Base-by-base conservation (phyloP, 2,797 vertebrate genomes). In the Sebastes steindachneri region DNA sequence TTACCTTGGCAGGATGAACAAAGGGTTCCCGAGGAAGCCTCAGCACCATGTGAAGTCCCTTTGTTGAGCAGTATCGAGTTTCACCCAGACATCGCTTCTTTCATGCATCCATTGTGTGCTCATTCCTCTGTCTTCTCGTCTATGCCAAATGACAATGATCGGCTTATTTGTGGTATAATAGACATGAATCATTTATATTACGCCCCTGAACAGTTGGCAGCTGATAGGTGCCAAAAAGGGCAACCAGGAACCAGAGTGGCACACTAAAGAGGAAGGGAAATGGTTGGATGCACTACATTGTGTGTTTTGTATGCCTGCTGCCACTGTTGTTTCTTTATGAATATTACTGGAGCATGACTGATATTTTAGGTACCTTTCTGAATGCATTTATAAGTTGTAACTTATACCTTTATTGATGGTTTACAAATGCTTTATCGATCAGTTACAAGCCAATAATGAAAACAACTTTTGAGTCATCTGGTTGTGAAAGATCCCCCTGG, bases 1-100 rank as follows among this genome's bases (percentile, higher is more conserved):
- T 80, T 85, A 81, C 80, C 84, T 85, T 87, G 77, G 76, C 84
- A 77, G 77, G 73, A 81, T 54, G 83, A 87, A 90, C 71, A 87
- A 87, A 86, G 79, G 35, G 72, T 59, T 85, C 85, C 78, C 17
- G 71, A 73, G 74, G 79, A 85, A 81, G 60, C 67, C 54, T 85
- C 48, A 8, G 65, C 67, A 28, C 69, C 59, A 45, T 57, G 35
- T 75, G 73, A 86, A 86, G 83, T 71, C 57, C 72, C 68, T 84
- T 86, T 87, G 82, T 85, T 53, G 82, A 83, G 67, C 25, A 6
- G 67, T 73, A 75, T 82, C 28, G 3, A 75, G 70, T 84, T 75
- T 79, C 59, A 67, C 45, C 19, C 75, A 80, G 73, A 85, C 80
- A 26, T 73, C 2, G 8, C n/a, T 35, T 78, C 73, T 79, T 86